Evolutionary conservation across 1,140 invertebrate genomes (phyloP).

Genomic region (Euura saliciscinereae): DNA sequence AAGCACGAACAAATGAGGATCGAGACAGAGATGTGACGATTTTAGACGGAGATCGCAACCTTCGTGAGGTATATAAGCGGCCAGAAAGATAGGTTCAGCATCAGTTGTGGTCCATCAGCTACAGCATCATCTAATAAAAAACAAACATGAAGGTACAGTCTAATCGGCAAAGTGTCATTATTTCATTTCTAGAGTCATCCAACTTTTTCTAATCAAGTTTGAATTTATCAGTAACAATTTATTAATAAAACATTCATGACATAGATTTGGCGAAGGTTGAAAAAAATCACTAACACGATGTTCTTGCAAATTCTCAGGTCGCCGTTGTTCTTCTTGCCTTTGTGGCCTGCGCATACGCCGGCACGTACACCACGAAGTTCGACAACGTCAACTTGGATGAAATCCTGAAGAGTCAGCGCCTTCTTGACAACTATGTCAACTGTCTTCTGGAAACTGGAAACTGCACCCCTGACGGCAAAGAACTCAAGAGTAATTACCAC

Average conservation of each 20-base stretch:
- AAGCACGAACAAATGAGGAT: neutral
- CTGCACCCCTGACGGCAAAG: constrained; percentile 71
- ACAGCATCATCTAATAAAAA: constrained; percentile 6
- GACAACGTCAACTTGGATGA: constrained; percentile 71
- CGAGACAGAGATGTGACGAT: neutral
- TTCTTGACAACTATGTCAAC: constrained; percentile 67
- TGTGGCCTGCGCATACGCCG: constrained; percentile 38
- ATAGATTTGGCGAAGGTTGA: too few relatives aligned
- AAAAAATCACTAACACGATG: too few relatives aligned
- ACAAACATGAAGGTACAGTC: constrained; percentile 3
- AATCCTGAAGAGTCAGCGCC: constrained; percentile 66
- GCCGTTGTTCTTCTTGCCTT: constrained; percentile 43
- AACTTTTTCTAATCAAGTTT: too few relatives aligned
- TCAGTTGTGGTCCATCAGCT: neutral
- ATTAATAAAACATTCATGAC: too few relatives aligned
- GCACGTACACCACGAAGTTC: constrained; percentile 71
- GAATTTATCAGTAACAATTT: too few relatives aligned
- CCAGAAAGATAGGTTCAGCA: neutral
- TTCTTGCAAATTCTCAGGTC: constrained; percentile 25
- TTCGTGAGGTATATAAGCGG: neutral
- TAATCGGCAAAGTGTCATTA: too few relatives aligned
- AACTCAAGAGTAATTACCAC: constrained; percentile 66
- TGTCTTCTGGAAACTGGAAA: constrained; percentile 70
- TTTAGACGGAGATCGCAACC: neutral
- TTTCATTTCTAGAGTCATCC: too few relatives aligned